A percentile compares a stretch with the other conserved stretches of the same genome.
Evolutionary conservation across 2,888 invertebrate genomes (phyloP).

Genomic region (Candidula unifasciata): DNA sequence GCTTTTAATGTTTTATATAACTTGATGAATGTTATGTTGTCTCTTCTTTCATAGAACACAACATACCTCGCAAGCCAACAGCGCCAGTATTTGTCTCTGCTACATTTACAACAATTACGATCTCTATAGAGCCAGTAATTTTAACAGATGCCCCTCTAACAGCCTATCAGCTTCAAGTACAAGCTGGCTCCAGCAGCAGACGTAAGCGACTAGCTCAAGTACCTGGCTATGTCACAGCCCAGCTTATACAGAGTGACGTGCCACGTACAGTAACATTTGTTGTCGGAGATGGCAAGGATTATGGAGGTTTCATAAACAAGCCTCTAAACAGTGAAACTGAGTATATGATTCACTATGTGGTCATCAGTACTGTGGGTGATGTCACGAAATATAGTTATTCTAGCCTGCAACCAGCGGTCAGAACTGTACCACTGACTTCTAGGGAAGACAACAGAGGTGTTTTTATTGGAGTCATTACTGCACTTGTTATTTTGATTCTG

Average conservation of each 20-base stretch:
- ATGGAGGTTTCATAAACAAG: constrained; percentile 87
- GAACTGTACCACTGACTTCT: constrained; percentile 38
- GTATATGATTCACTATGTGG: constrained; percentile 84
- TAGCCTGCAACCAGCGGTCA: constrained; percentile 52
- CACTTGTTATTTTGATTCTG: constrained; percentile 57
- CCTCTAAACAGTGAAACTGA: constrained; percentile 83
- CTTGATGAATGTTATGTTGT: background rate
- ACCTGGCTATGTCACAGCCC: constrained; percentile 81
- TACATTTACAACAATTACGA: constrained; percentile 82
- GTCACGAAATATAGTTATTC: constrained; percentile 84
- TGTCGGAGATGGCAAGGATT: constrained; percentile 86
- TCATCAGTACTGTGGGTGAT: constrained; percentile 85
- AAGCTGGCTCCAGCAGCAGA: constrained; percentile 78
- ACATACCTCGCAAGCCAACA: constrained; percentile 83
- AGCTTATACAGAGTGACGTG: constrained; percentile 84
- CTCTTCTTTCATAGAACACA: constrained; percentile 80
- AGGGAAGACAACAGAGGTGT: constrained; percentile 23
- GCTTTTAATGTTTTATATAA: no score
- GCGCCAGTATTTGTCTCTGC: constrained; percentile 84
- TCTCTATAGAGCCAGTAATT: constrained; percentile 84
- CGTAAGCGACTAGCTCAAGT: constrained; percentile 80
- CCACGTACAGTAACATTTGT: constrained; percentile 82
- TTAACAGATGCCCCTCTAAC: constrained; percentile 88
- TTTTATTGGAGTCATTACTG: constrained; percentile 54
- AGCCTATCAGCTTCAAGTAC: constrained; percentile 87